These are phyloP conservation scores for Drosophila paulistorum DNA, from an alignment of 1,140 invertebrate genomes.

Conservation along the genomic window DNA sequence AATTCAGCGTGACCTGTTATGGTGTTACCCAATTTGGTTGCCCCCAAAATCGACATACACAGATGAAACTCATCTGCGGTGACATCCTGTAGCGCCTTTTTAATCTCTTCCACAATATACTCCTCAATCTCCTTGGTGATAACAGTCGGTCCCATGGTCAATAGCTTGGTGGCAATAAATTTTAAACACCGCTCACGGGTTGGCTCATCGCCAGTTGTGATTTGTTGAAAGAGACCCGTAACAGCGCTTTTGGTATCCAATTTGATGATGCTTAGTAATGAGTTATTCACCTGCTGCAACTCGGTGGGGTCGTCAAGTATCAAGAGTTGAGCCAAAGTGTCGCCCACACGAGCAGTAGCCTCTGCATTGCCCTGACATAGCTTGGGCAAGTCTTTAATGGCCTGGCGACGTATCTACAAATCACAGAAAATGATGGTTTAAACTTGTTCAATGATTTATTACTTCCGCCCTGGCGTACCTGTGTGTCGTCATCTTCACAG, in stretches of 20 bases:
- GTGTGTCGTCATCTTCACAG: constrained; percentile 97
- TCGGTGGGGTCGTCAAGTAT: constrained; percentile 93
- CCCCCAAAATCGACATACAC: constrained; percentile 93
- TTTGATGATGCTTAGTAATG: constrained; percentile 85
- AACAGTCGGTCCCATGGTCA: constrained; percentile 89
- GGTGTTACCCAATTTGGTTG: constrained; percentile 91
- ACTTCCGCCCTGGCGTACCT: constrained; percentile 85
- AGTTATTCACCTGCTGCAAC: constrained; percentile 90
- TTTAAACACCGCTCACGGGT: constrained; percentile 94
- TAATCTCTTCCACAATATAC: constrained; percentile 91
- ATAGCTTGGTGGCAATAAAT: constrained; percentile 93
- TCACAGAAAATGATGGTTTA: background rate
- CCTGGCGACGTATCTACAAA: constrained; percentile 95
- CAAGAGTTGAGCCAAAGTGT: constrained; percentile 95
- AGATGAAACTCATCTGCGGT: constrained; percentile 96
- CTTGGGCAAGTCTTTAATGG: constrained; percentile 95
- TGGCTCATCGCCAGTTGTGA: constrained; percentile 89
- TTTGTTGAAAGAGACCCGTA: constrained; percentile 93
- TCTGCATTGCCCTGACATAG: constrained; percentile 94
- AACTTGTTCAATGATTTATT: no score
- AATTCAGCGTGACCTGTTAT: constrained; percentile 93
- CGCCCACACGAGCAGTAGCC: constrained; percentile 93
- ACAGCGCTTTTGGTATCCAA: constrained; percentile 88
- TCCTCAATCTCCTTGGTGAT: constrained; percentile 95
- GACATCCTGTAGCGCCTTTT: constrained; percentile 94